A percentile compares a stretch with the other conserved stretches of the same genome.
These are phyloP conservation scores for Gymnopithys bicolor DNA, from an alignment of 2,797 vertebrate species.

Conservation along the genomic window DNA sequence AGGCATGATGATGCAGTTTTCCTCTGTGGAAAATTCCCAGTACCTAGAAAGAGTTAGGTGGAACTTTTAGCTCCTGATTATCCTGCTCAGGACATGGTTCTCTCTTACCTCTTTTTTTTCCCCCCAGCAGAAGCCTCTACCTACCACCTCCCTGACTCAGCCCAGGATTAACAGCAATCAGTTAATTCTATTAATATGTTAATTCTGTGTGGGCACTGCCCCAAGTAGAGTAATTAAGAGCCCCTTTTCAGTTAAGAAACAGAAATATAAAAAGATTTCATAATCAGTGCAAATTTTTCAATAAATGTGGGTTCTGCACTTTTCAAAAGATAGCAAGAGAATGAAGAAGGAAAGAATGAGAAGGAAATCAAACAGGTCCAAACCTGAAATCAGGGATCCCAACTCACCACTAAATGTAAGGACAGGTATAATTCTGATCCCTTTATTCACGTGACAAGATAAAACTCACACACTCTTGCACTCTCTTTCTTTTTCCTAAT, in stretches of 20 bases:
- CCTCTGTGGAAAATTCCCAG: not conserved
- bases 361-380: not conserved
- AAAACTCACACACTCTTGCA: not conserved
- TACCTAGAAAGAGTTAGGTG: not conserved
- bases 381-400: accelerated
- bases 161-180: not conserved
- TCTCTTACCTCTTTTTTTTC: not conserved
- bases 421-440: not conserved
- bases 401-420: not conserved
- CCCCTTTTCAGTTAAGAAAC: not conserved
- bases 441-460: not conserved
- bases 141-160: not conserved
- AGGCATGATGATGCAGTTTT: too few relatives aligned
- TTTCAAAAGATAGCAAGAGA: not conserved
- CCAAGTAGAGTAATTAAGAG: not conserved
- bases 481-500: not conserved
- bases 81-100: not conserved
- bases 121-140: not conserved
- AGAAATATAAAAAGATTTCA: not conserved
- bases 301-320: not conserved
- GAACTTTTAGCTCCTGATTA: not conserved
- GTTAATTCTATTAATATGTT: not conserved
- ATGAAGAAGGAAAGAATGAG: not conserved
- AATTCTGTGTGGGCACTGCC: not conserved
- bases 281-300: not conserved